Percentiles rank a stretch among this genome's conserved stretches.
phyloP scores from a whole-genome alignment of 1,140 invertebrate genomes.

The Proales similis region DNA sequence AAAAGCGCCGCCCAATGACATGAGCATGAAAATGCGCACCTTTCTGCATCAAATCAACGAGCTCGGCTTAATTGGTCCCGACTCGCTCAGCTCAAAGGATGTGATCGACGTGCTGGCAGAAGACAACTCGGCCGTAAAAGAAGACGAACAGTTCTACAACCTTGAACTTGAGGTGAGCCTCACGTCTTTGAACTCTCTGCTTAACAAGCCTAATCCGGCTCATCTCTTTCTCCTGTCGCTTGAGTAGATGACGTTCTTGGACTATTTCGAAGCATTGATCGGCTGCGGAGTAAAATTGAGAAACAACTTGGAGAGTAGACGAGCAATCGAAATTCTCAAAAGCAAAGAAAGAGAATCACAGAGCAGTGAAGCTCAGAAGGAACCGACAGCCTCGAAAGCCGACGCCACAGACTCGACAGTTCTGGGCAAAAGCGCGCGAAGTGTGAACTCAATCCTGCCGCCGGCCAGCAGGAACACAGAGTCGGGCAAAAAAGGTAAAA shows the following conservation, averaged over 20 bases:
- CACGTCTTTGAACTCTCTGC: neutral
- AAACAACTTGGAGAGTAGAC: neutral
- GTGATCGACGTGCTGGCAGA: slow-evolving; percentile 44
- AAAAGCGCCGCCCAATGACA: slow-evolving; percentile 44
- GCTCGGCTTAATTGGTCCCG: slow-evolving; percentile 46
- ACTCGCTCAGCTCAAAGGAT: slow-evolving; percentile 44
- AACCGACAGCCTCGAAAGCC: neutral
- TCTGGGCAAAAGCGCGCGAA: too few species aligned
- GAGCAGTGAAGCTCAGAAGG: neutral
- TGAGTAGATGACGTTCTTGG: slow-evolving; percentile 50
- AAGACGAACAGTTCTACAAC: slow-evolving; percentile 49
- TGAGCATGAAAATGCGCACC: slow-evolving; percentile 49
- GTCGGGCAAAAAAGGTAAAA: too few species aligned
- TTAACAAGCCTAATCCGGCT: neutral
- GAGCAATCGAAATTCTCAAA: neutral
- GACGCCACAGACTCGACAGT: too few species aligned
- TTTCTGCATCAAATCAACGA: slow-evolving; percentile 46
- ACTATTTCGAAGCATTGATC: slow-evolving; percentile 52
- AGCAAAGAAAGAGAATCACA: neutral
- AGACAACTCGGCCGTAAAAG: slow-evolving; percentile 48
- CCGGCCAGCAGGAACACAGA: too few species aligned
- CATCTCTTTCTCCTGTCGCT: neutral
- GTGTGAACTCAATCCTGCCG: too few species aligned
- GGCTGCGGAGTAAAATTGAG: slow-evolving; percentile 43
- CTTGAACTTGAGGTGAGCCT: slow-evolving; percentile 49